These are phyloP conservation scores for Aurelia sp. DNA, from an alignment of 30 jellyfish, hydroid and myxozoan species.

Conservation along the genomic window DNA sequence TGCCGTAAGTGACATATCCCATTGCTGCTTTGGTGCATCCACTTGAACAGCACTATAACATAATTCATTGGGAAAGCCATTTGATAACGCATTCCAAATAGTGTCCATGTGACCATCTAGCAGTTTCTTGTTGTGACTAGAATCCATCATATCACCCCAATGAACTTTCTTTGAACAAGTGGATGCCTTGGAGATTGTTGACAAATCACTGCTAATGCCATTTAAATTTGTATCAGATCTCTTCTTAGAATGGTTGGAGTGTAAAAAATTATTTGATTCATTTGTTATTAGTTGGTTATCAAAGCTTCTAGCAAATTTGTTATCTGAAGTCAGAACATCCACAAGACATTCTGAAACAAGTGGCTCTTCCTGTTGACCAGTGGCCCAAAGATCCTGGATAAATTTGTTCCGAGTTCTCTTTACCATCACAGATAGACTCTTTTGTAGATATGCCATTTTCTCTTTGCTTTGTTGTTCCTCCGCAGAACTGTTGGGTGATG, in stretches of 20 bases:
- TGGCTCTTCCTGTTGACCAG: constrained; percentile 40
- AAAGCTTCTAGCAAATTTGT: not conserved
- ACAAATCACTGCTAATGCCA: not conserved
- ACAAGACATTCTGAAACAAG: constrained; percentile 10
- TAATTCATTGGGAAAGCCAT: not conserved
- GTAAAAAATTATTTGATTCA: not conserved
- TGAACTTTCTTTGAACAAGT: constrained; percentile 28
- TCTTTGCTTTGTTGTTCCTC: constrained; percentile 15
- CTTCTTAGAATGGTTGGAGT: not conserved
- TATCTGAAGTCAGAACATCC: not conserved
- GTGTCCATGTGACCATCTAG: constrained; percentile 27
- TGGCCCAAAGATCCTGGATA: constrained; percentile 44
- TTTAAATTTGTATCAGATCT: not conserved
- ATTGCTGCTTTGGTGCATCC: constrained; percentile 8
- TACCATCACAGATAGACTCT: constrained; percentile 4
- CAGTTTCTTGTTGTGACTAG: not conserved
- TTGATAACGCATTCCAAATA: constrained; percentile 30
- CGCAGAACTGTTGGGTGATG: not conserved
- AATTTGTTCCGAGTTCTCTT: constrained; percentile 29
- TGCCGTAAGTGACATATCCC: constrained; percentile 48
- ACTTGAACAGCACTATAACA: not conserved
- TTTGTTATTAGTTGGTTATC: not conserved
- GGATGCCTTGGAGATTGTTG: not conserved
- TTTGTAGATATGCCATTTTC: not conserved
- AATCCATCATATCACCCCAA: constrained; percentile 42